phyloP scores from a whole-genome alignment of 2,888 invertebrate species.

The Cremastobaeus sp. region DNA sequence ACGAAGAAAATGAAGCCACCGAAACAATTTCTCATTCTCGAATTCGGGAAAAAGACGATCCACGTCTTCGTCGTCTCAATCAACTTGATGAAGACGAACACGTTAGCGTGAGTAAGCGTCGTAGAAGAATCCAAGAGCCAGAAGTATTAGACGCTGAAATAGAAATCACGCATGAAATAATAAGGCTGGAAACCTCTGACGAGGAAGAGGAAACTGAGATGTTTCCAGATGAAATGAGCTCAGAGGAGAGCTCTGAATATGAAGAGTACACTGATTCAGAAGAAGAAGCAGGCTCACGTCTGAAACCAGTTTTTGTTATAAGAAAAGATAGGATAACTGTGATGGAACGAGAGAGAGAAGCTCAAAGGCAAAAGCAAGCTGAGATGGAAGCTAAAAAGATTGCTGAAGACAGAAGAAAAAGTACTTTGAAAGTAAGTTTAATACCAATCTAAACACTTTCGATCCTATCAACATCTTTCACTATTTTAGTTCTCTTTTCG shows the following conservation, averaged over 20 bases:
- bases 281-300: conserved; percentile 92
- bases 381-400: conserved; percentile 90
- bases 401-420: conserved; percentile 92
- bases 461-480: conserved; percentile 64
- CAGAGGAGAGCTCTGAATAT: conserved; percentile 87
- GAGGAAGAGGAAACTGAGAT: conserved; percentile 85
- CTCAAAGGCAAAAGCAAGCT: conserved; percentile 88
- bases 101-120: too few species aligned
- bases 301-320: conserved; percentile 96
- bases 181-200: conserved; percentile 76
- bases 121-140: conserved; percentile 84
- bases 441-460: conserved; percentile 62
- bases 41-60: too few species aligned
- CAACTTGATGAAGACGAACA: too few species aligned
- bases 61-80: too few species aligned
- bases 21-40: too few species aligned
- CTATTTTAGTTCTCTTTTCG: conserved; percentile 64
- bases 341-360: conserved; percentile 94
- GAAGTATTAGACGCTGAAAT: conserved; percentile 83
- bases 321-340: conserved; percentile 96
- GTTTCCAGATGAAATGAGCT: conserved; percentile 79
- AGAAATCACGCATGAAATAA: conserved; percentile 80
- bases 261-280: conserved; percentile 93
- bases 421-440: conserved; percentile 85
- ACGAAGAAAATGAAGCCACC: too few species aligned